phyloP scores from a whole-genome alignment of 2,888 invertebrate genomes.

The Dolichomitus sp. region DNA sequence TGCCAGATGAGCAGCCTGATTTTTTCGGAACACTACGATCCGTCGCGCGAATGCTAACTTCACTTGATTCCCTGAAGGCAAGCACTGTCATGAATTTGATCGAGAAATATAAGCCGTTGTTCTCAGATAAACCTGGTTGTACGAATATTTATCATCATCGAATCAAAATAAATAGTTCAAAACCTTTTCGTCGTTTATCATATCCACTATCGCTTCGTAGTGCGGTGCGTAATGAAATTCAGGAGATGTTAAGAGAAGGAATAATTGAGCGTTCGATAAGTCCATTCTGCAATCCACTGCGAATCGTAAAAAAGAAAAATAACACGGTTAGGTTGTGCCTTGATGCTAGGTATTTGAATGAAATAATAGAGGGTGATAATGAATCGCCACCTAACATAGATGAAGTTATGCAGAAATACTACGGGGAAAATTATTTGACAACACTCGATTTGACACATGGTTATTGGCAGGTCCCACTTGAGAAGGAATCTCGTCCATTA shows the following conservation, averaged over 20 bases:
- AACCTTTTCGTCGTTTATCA: slow-evolving; percentile 16
- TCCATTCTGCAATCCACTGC: slow-evolving; percentile 77
- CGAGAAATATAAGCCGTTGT: slow-evolving; percentile 27
- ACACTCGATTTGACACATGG: slow-evolving; percentile 71
- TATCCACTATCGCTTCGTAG: slow-evolving; percentile 4
- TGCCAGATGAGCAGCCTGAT: not conserved
- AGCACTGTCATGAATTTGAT: not conserved
- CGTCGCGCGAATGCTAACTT: slow-evolving; percentile 45
- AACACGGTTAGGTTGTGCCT: slow-evolving; percentile 13
- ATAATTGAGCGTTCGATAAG: slow-evolving; percentile 74
- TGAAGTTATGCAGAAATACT: slow-evolving; percentile 24
- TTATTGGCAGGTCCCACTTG: no score
- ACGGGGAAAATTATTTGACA: slow-evolving; percentile 11
- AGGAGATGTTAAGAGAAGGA: slow-evolving; percentile 73
- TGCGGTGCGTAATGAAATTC: slow-evolving; percentile 73
- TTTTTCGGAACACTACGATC: not conserved
- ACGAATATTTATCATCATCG: slow-evolving; percentile 27
- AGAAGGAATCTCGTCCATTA: slow-evolving; percentile 61
- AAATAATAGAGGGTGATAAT: slow-evolving; percentile 29
- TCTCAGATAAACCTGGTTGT: slow-evolving; percentile 11
- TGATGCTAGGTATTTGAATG: slow-evolving; percentile 23
- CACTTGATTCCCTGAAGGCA: not conserved
- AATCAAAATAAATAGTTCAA: slow-evolving; percentile 8
- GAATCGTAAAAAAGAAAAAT: slow-evolving; percentile 27
- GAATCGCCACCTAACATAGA: no score